Percentiles rank a stretch among this genome's conserved stretches.
Conservation (phyloP, 2,888 invertebrate species). For the Hyalella azteca region DNA sequence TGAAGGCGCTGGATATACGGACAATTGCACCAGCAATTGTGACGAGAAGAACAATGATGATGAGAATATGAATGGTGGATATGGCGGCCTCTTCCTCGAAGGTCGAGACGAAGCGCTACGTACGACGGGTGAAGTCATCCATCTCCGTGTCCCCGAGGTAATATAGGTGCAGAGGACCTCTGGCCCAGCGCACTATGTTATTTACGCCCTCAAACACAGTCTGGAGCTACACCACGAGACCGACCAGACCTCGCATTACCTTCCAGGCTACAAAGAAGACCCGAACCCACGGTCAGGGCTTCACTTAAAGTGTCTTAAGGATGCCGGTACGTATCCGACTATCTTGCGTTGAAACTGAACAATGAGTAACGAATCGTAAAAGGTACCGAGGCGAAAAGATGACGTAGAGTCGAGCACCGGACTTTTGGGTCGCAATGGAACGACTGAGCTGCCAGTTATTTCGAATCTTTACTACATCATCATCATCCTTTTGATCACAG, state of each 20-base stretch:
- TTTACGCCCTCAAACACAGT: conserved; percentile 36
- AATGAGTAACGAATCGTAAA: too few species aligned
- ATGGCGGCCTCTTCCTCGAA: not conserved
- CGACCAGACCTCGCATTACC: conserved; percentile 26
- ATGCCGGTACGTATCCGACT: not conserved
- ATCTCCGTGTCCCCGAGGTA: conserved; percentile 17
- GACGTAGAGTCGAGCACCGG: not conserved
- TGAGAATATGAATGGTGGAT: too few species aligned
- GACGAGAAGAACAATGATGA: too few species aligned
- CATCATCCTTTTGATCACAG: conserved; percentile 32
- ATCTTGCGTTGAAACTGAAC: too few species aligned
- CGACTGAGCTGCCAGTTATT: conserved; percentile 36
- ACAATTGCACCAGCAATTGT: too few species aligned
- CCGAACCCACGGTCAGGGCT: not conserved
- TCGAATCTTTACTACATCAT: conserved; percentile 37
- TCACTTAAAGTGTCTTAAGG: not conserved
- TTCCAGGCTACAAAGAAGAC: conserved; percentile 28
- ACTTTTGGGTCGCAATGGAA: conserved; percentile 18
- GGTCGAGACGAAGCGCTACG: not conserved
- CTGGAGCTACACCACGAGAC: not conserved
- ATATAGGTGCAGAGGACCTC: not conserved
- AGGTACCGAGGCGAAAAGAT: not conserved
- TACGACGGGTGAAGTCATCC: not conserved
- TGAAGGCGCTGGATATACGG: too few species aligned
- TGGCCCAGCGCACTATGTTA: not conserved